phyloP scores from a whole-genome alignment of 37 sponge, comb jelly and placozoan genomes.

The Ianthella basta region DNA sequence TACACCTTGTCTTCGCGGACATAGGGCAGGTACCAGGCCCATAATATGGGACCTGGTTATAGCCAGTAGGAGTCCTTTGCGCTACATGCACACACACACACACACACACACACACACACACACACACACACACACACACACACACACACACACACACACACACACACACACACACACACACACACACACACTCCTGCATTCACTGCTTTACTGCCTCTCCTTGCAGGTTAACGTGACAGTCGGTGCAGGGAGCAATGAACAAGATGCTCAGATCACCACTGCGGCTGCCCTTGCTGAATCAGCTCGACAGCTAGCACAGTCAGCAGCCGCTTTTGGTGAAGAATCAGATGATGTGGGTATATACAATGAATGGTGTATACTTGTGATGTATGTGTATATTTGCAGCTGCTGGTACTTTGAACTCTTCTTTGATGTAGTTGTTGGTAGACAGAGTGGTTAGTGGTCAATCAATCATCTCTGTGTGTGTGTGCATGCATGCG shows the following conservation, averaged over 20 bases:
- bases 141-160: background rate
- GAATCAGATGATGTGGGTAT: constrained; percentile 52
- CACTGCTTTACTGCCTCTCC: background rate
- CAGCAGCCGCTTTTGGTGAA: constrained; percentile 68
- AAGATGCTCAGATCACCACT: constrained; percentile 41
- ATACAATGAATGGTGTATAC: too few species aligned
- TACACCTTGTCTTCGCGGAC: too few species aligned
- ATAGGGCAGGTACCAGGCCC: too few species aligned
- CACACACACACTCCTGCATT: background rate
- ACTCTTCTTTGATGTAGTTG: background rate
- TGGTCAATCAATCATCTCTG: background rate
- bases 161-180: constrained; percentile 20
- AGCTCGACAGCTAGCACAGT: constrained; percentile 74
- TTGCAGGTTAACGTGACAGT: background rate
- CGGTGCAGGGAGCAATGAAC: background rate
- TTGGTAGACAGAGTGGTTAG: background rate
- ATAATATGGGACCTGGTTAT: too few species aligned
- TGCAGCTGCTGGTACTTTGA: too few species aligned
- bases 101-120: too few species aligned
- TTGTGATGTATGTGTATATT: too few species aligned
- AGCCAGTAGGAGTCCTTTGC: too few species aligned
- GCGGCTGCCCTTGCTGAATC: constrained; percentile 83
- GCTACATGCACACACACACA: too few species aligned
- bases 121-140: too few species aligned
- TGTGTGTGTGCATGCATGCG: background rate